Conservation (phyloP, 2,888 invertebrate species). For the Boloria selene region DNA sequence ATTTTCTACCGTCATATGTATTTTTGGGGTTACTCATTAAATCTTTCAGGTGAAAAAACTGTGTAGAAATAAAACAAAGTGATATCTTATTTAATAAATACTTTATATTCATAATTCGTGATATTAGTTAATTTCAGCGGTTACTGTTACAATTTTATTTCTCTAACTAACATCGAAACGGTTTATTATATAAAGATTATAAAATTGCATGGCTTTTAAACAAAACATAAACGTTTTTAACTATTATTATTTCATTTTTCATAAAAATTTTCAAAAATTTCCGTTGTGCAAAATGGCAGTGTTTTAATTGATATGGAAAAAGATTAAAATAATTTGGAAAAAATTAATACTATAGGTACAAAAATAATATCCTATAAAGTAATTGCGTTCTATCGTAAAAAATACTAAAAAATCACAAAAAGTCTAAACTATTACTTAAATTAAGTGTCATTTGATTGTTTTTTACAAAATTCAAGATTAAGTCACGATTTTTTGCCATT, state of each 20-base stretch:
- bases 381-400: slow-evolving; percentile 43
- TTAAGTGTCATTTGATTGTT: slow-evolving; percentile 39
- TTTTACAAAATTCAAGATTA: slow-evolving; percentile 38
- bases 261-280: slow-evolving; percentile 27
- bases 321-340: slow-evolving; percentile 40
- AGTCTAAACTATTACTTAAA: slow-evolving; percentile 59
- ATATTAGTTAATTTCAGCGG: slow-evolving; percentile 45
- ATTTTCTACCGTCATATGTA: slow-evolving; percentile 1
- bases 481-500: slow-evolving; percentile 33
- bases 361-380: slow-evolving; percentile 67
- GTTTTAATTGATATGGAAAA: slow-evolving; percentile 51
- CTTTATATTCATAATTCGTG: slow-evolving; percentile 67
- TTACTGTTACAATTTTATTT: slow-evolving; percentile 45
- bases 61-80: slow-evolving; percentile 29
- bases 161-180: slow-evolving; percentile 44
- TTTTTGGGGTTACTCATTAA: not conserved
- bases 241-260: slow-evolving; percentile 28
- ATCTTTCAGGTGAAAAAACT: not conserved
- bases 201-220: not conserved
- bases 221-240: slow-evolving; percentile 16
- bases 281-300: slow-evolving; percentile 68
- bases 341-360: slow-evolving; percentile 62
- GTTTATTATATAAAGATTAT: slow-evolving; percentile 3
- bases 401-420: slow-evolving; percentile 66
- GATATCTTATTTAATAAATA: slow-evolving; percentile 74